These are phyloP conservation scores for Piezodorus guildinii DNA, from an alignment of 1,140 invertebrate species.

Conservation along the genomic window DNA sequence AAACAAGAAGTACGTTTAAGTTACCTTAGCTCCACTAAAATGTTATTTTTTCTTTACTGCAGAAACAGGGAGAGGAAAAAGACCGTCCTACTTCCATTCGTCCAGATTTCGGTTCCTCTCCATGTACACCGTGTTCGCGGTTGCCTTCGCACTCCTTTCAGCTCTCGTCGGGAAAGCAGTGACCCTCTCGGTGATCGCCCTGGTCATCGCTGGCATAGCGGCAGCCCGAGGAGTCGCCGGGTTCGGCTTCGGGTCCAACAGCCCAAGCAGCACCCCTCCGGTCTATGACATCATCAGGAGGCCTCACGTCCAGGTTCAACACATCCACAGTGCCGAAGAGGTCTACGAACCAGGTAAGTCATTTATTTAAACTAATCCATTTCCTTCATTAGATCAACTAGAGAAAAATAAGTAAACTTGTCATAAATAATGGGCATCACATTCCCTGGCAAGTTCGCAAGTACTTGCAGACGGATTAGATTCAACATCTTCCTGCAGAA, in stretches of 20 bases:
- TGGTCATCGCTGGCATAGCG: constrained; percentile 2
- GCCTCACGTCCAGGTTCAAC: constrained; percentile 12
- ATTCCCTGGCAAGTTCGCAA: no score
- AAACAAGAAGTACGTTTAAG: no score
- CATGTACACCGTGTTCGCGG: constrained; percentile 17
- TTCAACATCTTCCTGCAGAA: no score
- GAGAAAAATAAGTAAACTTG: no score
- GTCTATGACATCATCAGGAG: constrained; percentile 17
- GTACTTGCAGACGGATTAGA: no score
- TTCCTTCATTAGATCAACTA: no score
- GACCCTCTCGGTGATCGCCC: constrained; percentile 17
- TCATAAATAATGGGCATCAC: no score
- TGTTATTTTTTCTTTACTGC: no score
- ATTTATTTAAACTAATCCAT: no score
- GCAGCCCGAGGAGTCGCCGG: background rate
- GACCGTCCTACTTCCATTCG: no score
- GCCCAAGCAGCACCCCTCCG: background rate
- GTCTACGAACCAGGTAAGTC: background rate
- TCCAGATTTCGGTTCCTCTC: constrained; percentile 14
- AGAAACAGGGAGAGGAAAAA: no score
- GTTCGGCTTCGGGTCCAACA: background rate
- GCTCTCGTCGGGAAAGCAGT: constrained; percentile 20
- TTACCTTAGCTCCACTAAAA: no score
- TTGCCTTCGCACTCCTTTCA: constrained; percentile 18
- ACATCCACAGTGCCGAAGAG: background rate